These are phyloP conservation scores for Knipowitschia caucasica DNA, from an alignment of 2,797 vertebrate genomes.

Conservation along the genomic window DNA sequence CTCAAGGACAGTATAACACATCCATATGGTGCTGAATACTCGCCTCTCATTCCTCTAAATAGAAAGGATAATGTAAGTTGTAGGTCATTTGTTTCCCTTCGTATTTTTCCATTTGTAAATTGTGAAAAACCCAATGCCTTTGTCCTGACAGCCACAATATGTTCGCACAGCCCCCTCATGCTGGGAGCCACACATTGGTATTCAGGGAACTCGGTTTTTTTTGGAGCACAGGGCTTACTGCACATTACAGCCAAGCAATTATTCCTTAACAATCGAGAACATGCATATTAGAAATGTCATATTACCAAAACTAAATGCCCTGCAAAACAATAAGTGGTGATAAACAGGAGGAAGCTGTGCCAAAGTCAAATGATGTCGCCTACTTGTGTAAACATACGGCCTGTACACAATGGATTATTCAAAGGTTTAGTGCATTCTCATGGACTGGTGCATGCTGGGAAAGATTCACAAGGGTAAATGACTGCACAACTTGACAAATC, in stretches of 20 bases:
- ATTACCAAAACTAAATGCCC: slow-evolving; percentile 57
- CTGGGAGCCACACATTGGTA: slow-evolving; percentile 55
- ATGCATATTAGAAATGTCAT: slow-evolving; percentile 67
- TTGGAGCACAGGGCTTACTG: slow-evolving; percentile 40
- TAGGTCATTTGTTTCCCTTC: slow-evolving; percentile 13
- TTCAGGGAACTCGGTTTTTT: slow-evolving; percentile 44
- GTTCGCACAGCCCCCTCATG: slow-evolving; percentile 29
- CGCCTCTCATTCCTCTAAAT: not conserved
- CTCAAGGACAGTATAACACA: not conserved
- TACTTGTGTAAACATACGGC: slow-evolving; percentile 20
- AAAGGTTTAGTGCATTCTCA: not conserved
- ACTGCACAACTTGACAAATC: not conserved
- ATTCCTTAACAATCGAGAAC: slow-evolving; percentile 65
- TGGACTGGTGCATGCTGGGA: too few species aligned
- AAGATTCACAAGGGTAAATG: not conserved
- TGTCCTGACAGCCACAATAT: slow-evolving; percentile 27
- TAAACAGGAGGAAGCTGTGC: slow-evolving; percentile 43
- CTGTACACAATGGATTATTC: not conserved
- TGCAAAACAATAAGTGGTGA: slow-evolving; percentile 51
- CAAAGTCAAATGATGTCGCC: slow-evolving; percentile 35
- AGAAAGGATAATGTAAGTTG: not conserved
- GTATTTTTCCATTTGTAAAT: slow-evolving; percentile 18
- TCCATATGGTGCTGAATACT: not conserved
- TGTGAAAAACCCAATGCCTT: slow-evolving; percentile 21
- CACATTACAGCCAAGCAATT: slow-evolving; percentile 68